phyloP scores from a whole-genome alignment of 2,113 vertebrate genomes.

The Vicugna pacos region DNA sequence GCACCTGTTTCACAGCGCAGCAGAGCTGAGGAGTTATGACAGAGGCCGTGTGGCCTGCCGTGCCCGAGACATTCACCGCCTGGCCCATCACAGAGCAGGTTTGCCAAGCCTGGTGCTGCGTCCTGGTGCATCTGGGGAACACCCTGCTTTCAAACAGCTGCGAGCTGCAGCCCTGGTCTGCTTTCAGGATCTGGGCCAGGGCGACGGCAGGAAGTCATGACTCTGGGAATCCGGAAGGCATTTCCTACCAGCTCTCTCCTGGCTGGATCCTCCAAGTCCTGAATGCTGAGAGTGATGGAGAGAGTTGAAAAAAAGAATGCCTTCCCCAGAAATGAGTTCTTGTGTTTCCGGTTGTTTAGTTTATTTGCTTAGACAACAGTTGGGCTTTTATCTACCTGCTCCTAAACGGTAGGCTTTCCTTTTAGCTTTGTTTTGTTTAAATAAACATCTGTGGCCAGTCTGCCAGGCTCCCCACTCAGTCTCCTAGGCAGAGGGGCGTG shows the following conservation, averaged over 20 bases:
- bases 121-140: fast-evolving
- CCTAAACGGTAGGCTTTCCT: neutral
- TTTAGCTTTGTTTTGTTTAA: neutral
- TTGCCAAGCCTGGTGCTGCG: fast-evolving
- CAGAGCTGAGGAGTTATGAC: neutral
- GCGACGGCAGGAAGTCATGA: neutral
- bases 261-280: neutral
- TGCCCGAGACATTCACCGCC: fast-evolving
- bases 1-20: fast-evolving
- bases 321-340: neutral
- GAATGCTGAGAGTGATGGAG: neutral
- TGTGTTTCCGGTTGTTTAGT: fast-evolving
- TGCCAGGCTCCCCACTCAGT: neutral
- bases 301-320: neutral
- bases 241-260: neutral
- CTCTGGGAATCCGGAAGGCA: neutral
- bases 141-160: neutral
- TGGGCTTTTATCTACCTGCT: neutral
- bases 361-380: fast-evolving
- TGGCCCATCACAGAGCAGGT: fast-evolving
- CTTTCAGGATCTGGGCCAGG: neutral
- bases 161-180: neutral
- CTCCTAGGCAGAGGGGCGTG: neutral
- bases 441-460: neutral
- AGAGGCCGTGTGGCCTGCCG: fast-evolving